Conservation (phyloP, 2,888 invertebrate genomes). For the Acronicta psi region DNA sequence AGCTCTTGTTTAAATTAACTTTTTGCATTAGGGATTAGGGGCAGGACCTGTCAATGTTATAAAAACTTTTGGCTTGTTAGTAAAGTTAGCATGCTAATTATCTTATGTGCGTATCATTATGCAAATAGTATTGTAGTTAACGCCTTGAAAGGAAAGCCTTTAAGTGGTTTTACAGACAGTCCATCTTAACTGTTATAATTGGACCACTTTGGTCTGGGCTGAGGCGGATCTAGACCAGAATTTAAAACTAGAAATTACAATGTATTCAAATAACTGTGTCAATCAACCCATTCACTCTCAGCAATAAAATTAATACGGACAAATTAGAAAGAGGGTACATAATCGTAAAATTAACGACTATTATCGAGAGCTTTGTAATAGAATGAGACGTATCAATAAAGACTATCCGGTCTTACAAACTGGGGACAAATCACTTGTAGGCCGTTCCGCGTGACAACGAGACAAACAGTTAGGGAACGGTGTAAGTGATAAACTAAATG, state of each 20-base stretch:
- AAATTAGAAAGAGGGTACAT: constrained; percentile 26
- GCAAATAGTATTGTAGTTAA: constrained; percentile 1
- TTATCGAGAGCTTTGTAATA: constrained; percentile 25
- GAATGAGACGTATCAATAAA: constrained; percentile 28
- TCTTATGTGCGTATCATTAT: background rate
- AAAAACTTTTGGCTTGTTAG: background rate
- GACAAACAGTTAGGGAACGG: constrained; percentile 28
- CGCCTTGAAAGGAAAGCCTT: constrained; percentile 3
- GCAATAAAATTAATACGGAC: constrained; percentile 42
- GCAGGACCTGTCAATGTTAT: too few relatives aligned
- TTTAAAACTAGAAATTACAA: constrained; percentile 46
- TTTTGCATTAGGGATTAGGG: background rate
- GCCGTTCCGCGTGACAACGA: constrained; percentile 44
- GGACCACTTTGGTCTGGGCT: constrained; percentile 31
- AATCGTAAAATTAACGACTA: constrained; percentile 44
- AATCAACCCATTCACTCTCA: constrained; percentile 43
- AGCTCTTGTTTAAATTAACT: too few relatives aligned
- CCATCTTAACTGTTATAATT: constrained; percentile 8
- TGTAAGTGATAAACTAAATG: constrained; percentile 8
- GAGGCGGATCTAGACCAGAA: constrained; percentile 49
- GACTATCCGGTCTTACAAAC: constrained; percentile 31
- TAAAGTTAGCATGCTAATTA: background rate
- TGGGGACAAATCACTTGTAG: constrained; percentile 17
- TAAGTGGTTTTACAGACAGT: constrained; percentile 2
- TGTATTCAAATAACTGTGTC: constrained; percentile 50